Evolutionary conservation across 2,888 invertebrate species (phyloP), one percentile per base, ranked within the genome.

Genomic region (Cephus runcator): DNA sequence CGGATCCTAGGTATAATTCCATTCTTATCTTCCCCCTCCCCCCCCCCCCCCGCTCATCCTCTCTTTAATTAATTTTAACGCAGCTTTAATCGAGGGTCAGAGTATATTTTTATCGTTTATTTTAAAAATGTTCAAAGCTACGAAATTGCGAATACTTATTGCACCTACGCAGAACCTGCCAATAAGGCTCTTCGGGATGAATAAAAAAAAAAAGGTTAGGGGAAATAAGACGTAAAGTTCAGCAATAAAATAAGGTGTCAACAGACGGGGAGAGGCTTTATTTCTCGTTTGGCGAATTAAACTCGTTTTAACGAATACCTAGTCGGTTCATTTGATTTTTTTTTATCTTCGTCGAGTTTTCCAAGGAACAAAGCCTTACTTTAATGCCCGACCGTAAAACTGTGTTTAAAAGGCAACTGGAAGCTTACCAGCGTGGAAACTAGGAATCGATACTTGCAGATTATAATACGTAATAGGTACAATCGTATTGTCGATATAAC

Each of bases 301-400:
- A 77, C 40, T 85, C 77, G 75, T 34, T 85, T 77, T 75, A 73
- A 84, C 80, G 81, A 82, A 81, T 85, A 83, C 82, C 81, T 84
- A 84, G 83, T 81, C 83, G 82, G 76, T 80, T 85, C 76, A 78
- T 81, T 82, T 83, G 82, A 84, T 84, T 36, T 34, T 73, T 34
- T 35, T 35, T 34, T 34, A 34, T 34, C 30, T 23, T 74, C 34
- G 9, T 36, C 74, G 9, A 34, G 74, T 74, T 71, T 33, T 34
- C 71, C 33, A 23, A 33, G 33, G 30, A 74, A 74, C 74, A 31
- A 36, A 34, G 74, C 33, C 31, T 74, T 74, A 34, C 74, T 74
- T 74, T 74, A 74, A 30, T 23, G 74, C 12, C 74, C 74, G 74
- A 36, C 35, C 35, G 36, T 74, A 35, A 74, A 74, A 74, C 74